phyloP scores from a whole-genome alignment of 1,140 invertebrate genomes.

The Leptoteleia sp. region DNA sequence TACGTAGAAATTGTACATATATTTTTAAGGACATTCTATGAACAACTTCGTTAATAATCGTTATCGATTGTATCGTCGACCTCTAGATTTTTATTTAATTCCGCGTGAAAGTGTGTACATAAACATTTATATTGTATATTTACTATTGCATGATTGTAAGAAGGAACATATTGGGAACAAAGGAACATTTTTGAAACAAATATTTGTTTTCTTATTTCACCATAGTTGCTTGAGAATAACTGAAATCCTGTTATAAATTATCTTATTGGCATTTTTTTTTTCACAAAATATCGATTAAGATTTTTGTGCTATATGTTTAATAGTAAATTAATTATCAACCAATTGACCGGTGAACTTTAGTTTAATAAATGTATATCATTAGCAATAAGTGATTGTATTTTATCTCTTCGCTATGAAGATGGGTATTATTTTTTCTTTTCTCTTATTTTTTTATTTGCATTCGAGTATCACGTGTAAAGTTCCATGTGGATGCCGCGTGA shows the following conservation, averaged over 20 bases:
- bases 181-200: slow-evolving; percentile 20
- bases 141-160: slow-evolving; percentile 16
- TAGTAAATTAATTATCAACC: too few relatives aligned
- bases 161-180: slow-evolving; percentile 38
- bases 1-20: slow-evolving; percentile 42
- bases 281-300: too few relatives aligned
- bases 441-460: background rate
- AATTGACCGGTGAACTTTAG: too few relatives aligned
- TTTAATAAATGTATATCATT: too few relatives aligned
- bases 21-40: slow-evolving; percentile 16
- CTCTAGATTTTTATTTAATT: slow-evolving; percentile 38
- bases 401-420: too few relatives aligned
- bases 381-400: background rate
- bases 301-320: too few relatives aligned
- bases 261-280: too few relatives aligned
- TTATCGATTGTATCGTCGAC: slow-evolving; percentile 6
- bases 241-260: too few relatives aligned
- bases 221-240: background rate
- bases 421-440: background rate
- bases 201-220: background rate
- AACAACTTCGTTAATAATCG: background rate
- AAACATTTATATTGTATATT: slow-evolving; percentile 24
- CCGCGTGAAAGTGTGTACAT: slow-evolving; percentile 41
- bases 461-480: background rate
- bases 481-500: background rate